Conservation (phyloP, 92 coral and sea anemone species). For the Desmophyllum pertusum region DNA sequence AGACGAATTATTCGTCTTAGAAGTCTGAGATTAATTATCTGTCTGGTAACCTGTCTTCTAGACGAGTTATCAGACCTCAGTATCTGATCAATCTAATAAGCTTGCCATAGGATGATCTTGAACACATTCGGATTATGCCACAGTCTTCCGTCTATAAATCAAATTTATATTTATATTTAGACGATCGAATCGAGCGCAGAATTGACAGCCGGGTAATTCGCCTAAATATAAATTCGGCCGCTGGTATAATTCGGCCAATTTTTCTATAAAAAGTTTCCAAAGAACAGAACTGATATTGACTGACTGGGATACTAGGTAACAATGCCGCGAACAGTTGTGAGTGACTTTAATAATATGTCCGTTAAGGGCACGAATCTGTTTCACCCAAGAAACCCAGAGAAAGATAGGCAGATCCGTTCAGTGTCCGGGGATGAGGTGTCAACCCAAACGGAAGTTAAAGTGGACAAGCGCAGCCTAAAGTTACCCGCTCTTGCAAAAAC, state of each 20-base stretch:
- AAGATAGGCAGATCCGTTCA: too few relatives aligned
- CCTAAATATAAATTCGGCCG: not conserved
- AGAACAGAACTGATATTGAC: not conserved
- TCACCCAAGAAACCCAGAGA: not conserved
- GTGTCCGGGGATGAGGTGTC: not conserved
- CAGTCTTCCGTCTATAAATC: not conserved
- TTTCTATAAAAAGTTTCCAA: not conserved
- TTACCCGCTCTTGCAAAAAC: conserved; percentile 17
- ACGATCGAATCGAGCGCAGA: not conserved
- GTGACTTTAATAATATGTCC: not conserved
- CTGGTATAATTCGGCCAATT: not conserved
- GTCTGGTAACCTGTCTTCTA: not conserved
- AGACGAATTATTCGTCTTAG: not conserved
- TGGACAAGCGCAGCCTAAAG: not conserved
- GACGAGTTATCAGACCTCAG: not conserved
- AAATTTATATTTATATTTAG: not conserved
- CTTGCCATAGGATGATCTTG: not conserved
- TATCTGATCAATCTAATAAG: not conserved
- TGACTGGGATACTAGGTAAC: not conserved
- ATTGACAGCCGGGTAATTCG: not conserved
- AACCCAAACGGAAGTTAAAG: not conserved
- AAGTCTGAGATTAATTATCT: not conserved
- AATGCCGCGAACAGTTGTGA: conserved; percentile 17
- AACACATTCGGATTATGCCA: not conserved
- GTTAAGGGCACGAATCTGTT: conserved; percentile 19